phyloP scores from a whole-genome alignment of 2,797 vertebrate genomes.

The Bryconaethiops microstoma region DNA sequence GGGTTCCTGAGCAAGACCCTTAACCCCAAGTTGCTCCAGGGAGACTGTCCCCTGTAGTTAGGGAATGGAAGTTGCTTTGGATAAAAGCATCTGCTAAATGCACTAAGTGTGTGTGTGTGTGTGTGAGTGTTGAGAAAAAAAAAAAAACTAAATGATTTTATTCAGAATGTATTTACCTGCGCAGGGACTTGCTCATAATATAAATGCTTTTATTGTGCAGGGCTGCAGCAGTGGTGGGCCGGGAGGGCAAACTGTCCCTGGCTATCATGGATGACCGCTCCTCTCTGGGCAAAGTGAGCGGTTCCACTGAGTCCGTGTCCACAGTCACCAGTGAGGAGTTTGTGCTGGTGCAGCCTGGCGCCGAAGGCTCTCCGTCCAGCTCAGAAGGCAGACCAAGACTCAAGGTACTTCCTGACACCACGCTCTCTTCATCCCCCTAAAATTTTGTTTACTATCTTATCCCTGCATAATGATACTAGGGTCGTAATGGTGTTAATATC shows the following conservation, averaged over 20 bases:
- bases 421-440: neutral
- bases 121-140: too few species aligned
- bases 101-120: too few species aligned
- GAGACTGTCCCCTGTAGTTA: too few species aligned
- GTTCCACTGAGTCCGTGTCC: conserved; percentile 87
- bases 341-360: conserved; percentile 85
- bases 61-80: too few species aligned
- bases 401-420: conserved; percentile 77
- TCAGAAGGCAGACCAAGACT: conserved; percentile 85
- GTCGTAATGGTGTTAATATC: too few species aligned
- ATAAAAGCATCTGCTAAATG: too few species aligned
- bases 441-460: too few species aligned
- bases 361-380: conserved; percentile 79
- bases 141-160: too few species aligned
- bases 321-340: conserved; percentile 92
- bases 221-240: conserved; percentile 55
- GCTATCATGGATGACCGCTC: conserved; percentile 86
- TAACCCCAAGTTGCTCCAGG: too few species aligned
- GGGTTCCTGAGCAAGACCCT: too few species aligned
- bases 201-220: conserved; percentile 19
- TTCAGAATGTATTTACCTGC: too few species aligned
- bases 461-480: too few species aligned
- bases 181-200: neutral
- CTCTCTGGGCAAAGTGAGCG: conserved; percentile 84
- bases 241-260: conserved; percentile 59